Base-by-base conservation (phyloP, 2,113 vertebrate species). In the Mesembrinibis cayennensis region DNA sequence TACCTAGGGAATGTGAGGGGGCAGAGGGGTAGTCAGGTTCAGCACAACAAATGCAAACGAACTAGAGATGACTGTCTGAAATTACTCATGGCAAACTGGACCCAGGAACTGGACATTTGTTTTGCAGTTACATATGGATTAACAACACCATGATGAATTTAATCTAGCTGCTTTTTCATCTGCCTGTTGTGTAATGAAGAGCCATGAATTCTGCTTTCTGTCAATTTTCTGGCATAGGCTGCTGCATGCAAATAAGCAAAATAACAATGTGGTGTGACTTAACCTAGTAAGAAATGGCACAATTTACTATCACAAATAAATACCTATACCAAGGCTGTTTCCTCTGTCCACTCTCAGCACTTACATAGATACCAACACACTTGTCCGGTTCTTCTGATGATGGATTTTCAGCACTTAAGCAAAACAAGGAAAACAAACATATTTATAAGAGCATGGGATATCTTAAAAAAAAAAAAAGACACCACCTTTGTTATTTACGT, bases 1-100 rank as follows among this genome's bases (percentile, higher is more conserved):
- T 44, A 44, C 25, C 13, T 27, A 7, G 38, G n/a, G 61, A 74
- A n/a, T 34, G 49, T 36, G 50, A 38, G 11, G 22, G 14, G 5
- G 5, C 0, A 1, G 8, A 8, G 9, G 4, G 3, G 6, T 18
- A 18, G 29, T 23, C 36, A 62, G 20, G 27, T 32, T 82, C 65
- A 67, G 70, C 7, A 25, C 11, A 87, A 50, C 7, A 63, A 47
- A 61, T 34, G 4, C 32, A 59, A 82, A 50, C 16, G 55, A 82
- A 55, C 2, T 29, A 19, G 26, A 81, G 34, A 16, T 55, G 10
- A 67, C 19, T 58, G 26, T 50, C 32, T 63, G n/a, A 82, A 89
- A 47, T 18, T 42, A 47, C 14, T 67, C 9, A 21, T n/a, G 56
- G 26, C n/a, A 66, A 45, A 29, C 55, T 62, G 29, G 47, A 55